Evolutionary conservation across 2,797 vertebrate genomes (phyloP).

Genomic region (Pampus argenteus): DNA sequence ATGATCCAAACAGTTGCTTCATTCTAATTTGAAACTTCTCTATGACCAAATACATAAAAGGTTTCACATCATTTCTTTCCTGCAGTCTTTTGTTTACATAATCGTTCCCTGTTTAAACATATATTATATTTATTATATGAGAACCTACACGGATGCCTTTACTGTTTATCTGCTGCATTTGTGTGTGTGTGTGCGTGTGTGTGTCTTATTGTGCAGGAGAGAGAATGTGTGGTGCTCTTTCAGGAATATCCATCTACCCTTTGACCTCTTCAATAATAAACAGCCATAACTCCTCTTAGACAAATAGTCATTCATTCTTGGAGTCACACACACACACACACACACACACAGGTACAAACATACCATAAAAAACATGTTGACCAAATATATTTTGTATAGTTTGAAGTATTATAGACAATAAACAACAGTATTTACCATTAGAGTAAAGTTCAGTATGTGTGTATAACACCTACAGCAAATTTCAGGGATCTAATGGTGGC

Average conservation of each 20-base stretch:
- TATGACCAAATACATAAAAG: constrained; percentile 23
- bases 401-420: not conserved
- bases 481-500: not conserved
- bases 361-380: too few species aligned
- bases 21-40: constrained; percentile 12
- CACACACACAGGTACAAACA: not conserved
- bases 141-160: constrained; percentile 20
- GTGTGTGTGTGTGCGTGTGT: not conserved
- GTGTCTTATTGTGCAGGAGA: not conserved
- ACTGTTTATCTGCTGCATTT: constrained; percentile 10
- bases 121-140: constrained; percentile 34
- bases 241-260: constrained; percentile 25
- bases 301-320: constrained; percentile 8
- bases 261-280: constrained; percentile 41
- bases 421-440: too few species aligned
- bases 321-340: not conserved
- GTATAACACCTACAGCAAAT: not conserved
- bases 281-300: constrained; percentile 19
- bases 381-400: too few species aligned
- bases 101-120: constrained; percentile 33
- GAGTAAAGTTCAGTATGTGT: too few species aligned
- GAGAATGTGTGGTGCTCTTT: not conserved
- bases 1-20: not conserved
- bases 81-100: constrained; percentile 11
- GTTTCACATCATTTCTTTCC: constrained; percentile 28